Conservation (phyloP, 2,888 invertebrate species). For the Campoplex capitator region DNA sequence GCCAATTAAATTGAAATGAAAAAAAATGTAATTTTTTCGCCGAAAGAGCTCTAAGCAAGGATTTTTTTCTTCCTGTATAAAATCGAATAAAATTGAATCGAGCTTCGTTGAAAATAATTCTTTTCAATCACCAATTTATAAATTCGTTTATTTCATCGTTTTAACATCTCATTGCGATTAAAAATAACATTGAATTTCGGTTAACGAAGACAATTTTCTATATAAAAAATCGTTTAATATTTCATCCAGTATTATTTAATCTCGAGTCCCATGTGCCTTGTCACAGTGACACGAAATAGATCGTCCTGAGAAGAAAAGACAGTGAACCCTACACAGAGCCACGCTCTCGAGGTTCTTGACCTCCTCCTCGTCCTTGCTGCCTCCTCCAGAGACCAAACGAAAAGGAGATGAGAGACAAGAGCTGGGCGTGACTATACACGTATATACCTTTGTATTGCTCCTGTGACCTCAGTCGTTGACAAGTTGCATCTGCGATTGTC, state of each 20-base stretch:
- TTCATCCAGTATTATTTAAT: constrained; percentile 10
- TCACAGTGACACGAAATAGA: constrained; percentile 45
- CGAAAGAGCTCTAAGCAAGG: too few relatives aligned
- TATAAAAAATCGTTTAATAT: background rate
- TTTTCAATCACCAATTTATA: background rate
- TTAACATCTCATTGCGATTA: background rate
- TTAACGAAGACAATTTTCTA: too few relatives aligned
- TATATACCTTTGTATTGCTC: constrained; percentile 7
- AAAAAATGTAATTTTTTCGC: background rate
- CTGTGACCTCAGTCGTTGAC: constrained; percentile 45
- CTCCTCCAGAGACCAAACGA: constrained; percentile 15
- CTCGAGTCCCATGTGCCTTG: constrained; percentile 34
- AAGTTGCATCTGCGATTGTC: constrained; percentile 55
- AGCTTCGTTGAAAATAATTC: background rate
- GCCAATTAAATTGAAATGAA: background rate
- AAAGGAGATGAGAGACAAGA: constrained; percentile 47
- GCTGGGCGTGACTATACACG: constrained; percentile 12
- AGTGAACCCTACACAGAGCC: constrained; percentile 25
- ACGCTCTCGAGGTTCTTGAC: constrained; percentile 35
- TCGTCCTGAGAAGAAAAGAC: constrained; percentile 28
- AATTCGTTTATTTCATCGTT: background rate
- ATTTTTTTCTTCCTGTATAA: too few relatives aligned
- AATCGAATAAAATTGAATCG: too few relatives aligned
- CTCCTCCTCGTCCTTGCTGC: constrained; percentile 51
- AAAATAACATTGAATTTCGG: background rate